phyloP scores from a whole-genome alignment of 2,113 vertebrate genomes.

The Chamaetylas fuelleborni region DNA sequence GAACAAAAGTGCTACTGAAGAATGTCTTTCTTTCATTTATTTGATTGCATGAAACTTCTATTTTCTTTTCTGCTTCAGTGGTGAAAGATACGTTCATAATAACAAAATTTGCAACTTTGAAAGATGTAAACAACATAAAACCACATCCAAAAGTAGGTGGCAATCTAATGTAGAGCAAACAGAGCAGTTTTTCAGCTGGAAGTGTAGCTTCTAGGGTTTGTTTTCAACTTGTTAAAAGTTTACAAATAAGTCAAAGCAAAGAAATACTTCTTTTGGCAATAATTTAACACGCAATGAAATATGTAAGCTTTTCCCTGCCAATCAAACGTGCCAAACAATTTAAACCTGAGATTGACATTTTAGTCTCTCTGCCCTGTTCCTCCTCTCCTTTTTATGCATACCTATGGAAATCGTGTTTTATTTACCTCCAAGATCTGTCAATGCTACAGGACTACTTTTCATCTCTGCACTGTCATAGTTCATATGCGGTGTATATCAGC shows the following conservation, averaged over 20 bases:
- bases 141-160: neutral
- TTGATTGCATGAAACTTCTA: neutral
- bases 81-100: neutral
- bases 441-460: neutral
- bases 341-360: neutral
- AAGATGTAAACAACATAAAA: neutral
- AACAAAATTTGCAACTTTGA: neutral
- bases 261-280: neutral
- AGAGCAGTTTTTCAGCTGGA: neutral
- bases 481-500: fast-evolving
- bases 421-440: neutral
- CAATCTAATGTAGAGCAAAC: neutral
- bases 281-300: neutral
- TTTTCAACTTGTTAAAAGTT: neutral
- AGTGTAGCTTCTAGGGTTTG: neutral
- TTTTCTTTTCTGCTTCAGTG: neutral
- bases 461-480: neutral
- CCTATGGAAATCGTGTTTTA: neutral
- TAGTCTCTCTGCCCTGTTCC: fast-evolving
- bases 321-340: neutral
- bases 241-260: neutral
- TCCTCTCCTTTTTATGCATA: neutral
- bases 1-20: neutral
- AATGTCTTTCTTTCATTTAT: neutral
- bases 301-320: neutral